Base-by-base conservation (phyloP, 2,797 vertebrate genomes). In the Peromyscus aztecus region DNA sequence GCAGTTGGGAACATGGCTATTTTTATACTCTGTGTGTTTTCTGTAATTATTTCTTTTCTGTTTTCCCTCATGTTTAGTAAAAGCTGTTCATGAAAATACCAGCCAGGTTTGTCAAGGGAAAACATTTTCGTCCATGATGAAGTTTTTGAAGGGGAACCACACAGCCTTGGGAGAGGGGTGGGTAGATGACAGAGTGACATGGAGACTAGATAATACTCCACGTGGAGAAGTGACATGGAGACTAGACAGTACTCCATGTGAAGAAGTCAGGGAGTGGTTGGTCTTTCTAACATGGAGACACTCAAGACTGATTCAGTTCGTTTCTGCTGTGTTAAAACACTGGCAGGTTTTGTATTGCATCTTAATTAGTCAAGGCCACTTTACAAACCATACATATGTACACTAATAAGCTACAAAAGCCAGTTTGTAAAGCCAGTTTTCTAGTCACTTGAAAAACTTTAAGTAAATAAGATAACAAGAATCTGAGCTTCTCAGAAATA, bases 31-130 rank as follows among this genome's bases (percentile, higher is more conserved):
- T 81, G 90, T 95, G 81, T 97, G 97, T 97, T 97, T 98, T 97
- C 91, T 91, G 91, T 96, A 95, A 97, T 97, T 97, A 97, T 96
- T 97, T 98, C 90, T 97, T 96, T 93, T 97, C 96, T 97, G 90
- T 97, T 98, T 97, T 86, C 95, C 95, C 82, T 97, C 92, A 92
- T 97, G 96, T 97, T 97, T 97, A 96, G 96, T 95, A 95, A 97
- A 88, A 97, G 82, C 92, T 96, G 95, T 95, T 97, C 94, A 97
- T 98, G 94, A 97, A 98, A 97, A 97, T 93, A 95, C 93, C 83
- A 97, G 97, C 83, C 46, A 95, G 95, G 78, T 87, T 94, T 87
- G 90, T 91, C 65, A 94, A 97, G 61, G 34, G 75, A 96, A 96
- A 90, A 97, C 80, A 95, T 87, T 89, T 96, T 84, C 84, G 57